These are phyloP conservation scores for Phyllotreta striolata DNA, from an alignment of 2,888 invertebrate species.

Conservation along the genomic window DNA sequence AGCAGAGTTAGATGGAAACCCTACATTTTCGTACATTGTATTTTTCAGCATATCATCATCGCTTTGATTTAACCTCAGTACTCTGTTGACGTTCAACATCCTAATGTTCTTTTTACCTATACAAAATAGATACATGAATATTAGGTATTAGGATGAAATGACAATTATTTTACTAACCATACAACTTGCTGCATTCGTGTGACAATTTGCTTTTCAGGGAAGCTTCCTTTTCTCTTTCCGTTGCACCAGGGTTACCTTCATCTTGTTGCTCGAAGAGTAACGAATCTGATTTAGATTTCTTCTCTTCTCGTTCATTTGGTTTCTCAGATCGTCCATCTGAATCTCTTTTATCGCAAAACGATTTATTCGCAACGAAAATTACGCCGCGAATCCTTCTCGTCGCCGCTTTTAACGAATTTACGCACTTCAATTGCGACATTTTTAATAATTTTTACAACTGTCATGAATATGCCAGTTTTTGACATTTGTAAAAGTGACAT, in stretches of 20 bases:
- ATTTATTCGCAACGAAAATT: conserved; percentile 16
- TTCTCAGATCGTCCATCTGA: conserved; percentile 8
- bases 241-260: conserved; percentile 17
- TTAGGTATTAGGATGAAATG: conserved; percentile 2
- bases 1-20: no score
- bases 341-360: conserved; percentile 15
- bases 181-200: conserved; percentile 41
- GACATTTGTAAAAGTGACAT: not conserved
- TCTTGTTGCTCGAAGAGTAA: conserved; percentile 31
- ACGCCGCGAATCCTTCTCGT: conserved; percentile 12
- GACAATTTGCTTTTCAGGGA: conserved; percentile 38
- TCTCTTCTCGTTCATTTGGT: conserved; percentile 22
- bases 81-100: no score
- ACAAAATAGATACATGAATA: not conserved
- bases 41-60: no score
- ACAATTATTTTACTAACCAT: conserved; percentile 26
- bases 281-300: conserved; percentile 14
- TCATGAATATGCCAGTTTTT: conserved; percentile 3
- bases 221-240: conserved; percentile 45
- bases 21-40: no score
- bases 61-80: no score
- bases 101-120: not conserved
- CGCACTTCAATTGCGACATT: conserved; percentile 22
- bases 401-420: conserved; percentile 1
- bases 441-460: conserved; percentile 3